Base-by-base conservation (phyloP, 2,888 invertebrate species). In the Rhamnusium bicolor region DNA sequence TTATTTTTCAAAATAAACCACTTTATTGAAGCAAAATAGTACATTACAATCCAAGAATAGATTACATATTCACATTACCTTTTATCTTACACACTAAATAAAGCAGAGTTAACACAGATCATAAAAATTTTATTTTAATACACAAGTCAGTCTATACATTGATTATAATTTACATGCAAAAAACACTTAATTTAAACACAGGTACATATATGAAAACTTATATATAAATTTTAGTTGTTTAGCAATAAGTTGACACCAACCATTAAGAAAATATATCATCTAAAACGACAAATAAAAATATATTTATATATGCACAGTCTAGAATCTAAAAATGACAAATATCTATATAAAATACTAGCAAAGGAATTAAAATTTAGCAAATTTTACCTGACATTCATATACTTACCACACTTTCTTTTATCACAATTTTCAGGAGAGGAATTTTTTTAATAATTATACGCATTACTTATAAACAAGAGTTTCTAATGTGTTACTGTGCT, bases 71-170 rank as follows among this genome's bases (percentile, higher is more conserved):
- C n/a, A 5, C 18, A 66, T 62, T 19, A 19, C 47, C 47, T 47
- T 51, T 14, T 46, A 51, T 16, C 66, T 66, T 66, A 51, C 12
- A 54, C 49, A 29, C 49, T 66, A 66, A 49, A 66, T 53, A 66
- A 40, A 66, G 54, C 53, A n/a, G 32, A 46, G 46, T 61, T 61
- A 61, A 61, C 61, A 61, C 61, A 61, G 61, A 61, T 61, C 61
- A 61, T 46, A 46, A 14, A n/a, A 61, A 46, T 61, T 61, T 4
- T 12, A 12, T 46, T 4, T 24, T 51, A 51, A 51, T 51, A 51
- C 19, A 51, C 51, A 19, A 19, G 8, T 18, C 54, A 54, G 54
- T 54, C 54, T 54, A 24, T 54, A 54, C 21, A 54, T 29, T 56
- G 24, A 24, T 24, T 24, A 54, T n/a, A 54, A 54, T 12, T 24